Percentiles rank a stretch among this genome's conserved stretches.
Conservation (phyloP, 2,113 vertebrate species). For the Heptranchias perlo region DNA sequence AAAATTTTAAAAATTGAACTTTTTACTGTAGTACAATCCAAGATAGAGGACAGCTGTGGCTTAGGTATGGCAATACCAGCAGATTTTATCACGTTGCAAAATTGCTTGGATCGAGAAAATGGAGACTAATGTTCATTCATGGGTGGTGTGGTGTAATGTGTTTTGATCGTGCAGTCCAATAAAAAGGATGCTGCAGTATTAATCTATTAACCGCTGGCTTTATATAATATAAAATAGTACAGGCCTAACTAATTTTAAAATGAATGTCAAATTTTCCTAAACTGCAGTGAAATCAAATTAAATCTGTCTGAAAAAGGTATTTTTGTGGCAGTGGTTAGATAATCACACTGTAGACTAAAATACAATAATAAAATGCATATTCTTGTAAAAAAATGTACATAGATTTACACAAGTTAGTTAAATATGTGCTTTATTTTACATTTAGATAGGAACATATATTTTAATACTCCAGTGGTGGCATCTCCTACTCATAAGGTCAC, state of each 20-base stretch:
- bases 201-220: not conserved
- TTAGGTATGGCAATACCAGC: not conserved
- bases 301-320: not conserved
- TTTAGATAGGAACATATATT: not conserved
- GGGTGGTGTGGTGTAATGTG: not conserved
- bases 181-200: not conserved
- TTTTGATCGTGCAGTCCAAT: not conserved
- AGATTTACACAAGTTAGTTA: not conserved
- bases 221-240: not conserved
- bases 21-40: not conserved
- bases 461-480: not conserved
- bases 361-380: not conserved
- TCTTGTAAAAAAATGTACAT: not conserved
- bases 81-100: not conserved
- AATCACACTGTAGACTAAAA: not conserved
- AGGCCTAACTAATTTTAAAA: not conserved
- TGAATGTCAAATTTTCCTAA: not conserved
- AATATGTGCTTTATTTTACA: not conserved
- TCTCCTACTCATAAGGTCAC: not conserved
- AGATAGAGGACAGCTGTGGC: not conserved
- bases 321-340: not conserved
- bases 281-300: not conserved
- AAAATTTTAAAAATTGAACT: not conserved
- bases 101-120: not conserved
- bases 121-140: not conserved